Conservation (phyloP, 2,113 vertebrate genomes). For the Prunella fulvescens region DNA sequence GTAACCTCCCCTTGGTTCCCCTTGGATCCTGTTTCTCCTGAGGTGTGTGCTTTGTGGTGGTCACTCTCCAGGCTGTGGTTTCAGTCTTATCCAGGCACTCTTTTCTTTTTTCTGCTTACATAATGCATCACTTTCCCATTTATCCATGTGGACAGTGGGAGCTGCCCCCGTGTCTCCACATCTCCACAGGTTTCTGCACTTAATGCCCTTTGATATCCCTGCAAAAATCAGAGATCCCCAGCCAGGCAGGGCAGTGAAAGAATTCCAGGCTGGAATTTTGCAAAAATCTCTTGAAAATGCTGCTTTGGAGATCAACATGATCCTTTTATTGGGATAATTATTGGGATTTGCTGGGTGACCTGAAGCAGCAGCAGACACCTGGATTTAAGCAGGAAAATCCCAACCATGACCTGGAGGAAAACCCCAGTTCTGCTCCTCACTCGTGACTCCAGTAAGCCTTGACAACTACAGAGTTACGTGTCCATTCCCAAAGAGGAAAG, state of each 20-base stretch:
- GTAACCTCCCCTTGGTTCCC: not conserved
- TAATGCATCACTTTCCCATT: not conserved
- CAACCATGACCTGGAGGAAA: not conserved
- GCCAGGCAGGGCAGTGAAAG: not conserved
- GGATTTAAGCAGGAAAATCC: not conserved
- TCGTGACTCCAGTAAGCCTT: not conserved
- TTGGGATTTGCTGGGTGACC: not conserved
- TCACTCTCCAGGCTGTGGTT: rapidly evolving
- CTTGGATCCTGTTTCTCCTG: not conserved
- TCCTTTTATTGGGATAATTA: not conserved
- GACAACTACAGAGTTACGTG: rapidly evolving
- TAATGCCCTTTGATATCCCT: not conserved
- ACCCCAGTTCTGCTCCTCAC: not conserved
- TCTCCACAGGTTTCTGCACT: not conserved
- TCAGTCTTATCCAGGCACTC: not conserved
- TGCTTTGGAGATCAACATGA: not conserved
- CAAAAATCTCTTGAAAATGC: rapidly evolving
- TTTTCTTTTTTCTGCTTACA: not conserved
- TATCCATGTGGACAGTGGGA: rapidly evolving
- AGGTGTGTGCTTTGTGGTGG: rapidly evolving
- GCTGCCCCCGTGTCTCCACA: not conserved
- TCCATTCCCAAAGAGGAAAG: not conserved
- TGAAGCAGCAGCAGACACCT: not conserved
- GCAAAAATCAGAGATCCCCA: not conserved
- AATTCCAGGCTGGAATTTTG: not conserved